A percentile compares a stretch with the other conserved stretches of the same genome.
phyloP scores from a whole-genome alignment of 2,797 vertebrate species.

The Hyperoplus immaculatus region DNA sequence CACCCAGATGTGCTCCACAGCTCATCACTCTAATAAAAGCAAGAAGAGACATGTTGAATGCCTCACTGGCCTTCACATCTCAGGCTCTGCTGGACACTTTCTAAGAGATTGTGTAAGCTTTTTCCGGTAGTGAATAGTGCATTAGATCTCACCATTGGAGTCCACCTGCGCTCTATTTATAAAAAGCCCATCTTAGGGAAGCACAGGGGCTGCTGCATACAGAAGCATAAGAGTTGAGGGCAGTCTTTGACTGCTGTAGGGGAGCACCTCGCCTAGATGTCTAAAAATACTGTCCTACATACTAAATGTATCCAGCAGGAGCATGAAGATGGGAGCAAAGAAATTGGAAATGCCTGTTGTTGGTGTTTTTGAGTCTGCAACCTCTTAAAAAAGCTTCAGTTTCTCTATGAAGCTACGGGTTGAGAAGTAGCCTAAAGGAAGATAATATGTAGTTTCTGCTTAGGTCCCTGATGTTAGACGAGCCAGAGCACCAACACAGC shows the following conservation, averaged over 20 bases:
- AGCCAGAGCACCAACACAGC: constrained; percentile 20
- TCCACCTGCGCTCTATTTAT: constrained; percentile 68
- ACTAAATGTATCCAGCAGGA: constrained; percentile 46
- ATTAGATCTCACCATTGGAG: constrained; percentile 39
- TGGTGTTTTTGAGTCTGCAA: constrained; percentile 5
- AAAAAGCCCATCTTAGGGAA: constrained; percentile 28
- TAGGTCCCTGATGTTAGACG: constrained; percentile 27
- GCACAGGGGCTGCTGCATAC: constrained; percentile 51
- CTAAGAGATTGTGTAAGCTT: constrained; percentile 25
- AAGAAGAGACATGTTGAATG: constrained; percentile 45
- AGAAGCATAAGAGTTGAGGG: constrained; percentile 57
- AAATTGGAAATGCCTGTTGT: constrained; percentile 1
- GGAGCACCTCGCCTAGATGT: constrained; percentile 64
- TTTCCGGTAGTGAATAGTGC: constrained; percentile 11
- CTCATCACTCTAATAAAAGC: constrained; percentile 72
- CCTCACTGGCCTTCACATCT: constrained; percentile 29
- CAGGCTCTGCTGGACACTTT: constrained; percentile 21
- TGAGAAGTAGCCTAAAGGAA: neutral
- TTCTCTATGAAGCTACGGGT: neutral
- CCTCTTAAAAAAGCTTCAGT: constrained; percentile 19
- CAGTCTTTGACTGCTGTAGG: constrained; percentile 52
- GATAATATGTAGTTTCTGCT: constrained; percentile 30
- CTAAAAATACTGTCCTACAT: constrained; percentile 87
- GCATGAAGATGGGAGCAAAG: constrained; percentile 13
- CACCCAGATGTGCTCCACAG: constrained; percentile 77